Evolutionary conservation across 2,113 vertebrate species (phyloP).

Genomic region (Gadus chalcogrammus): DNA sequence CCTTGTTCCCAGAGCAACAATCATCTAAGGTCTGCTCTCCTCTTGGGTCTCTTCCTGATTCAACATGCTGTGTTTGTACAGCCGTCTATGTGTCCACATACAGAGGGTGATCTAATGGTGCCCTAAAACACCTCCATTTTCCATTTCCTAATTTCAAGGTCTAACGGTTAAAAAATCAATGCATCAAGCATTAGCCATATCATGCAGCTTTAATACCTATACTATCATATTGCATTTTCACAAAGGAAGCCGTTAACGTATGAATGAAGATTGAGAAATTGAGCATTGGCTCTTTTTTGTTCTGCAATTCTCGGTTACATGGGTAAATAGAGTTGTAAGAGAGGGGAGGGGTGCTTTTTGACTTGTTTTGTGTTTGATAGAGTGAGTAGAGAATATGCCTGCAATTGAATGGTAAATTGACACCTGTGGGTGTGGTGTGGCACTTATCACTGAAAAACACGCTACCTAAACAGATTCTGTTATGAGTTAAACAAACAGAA

Average conservation of each 20-base stretch:
- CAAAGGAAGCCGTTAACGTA: no score
- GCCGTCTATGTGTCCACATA: constrained; percentile 47
- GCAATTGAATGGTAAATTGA: background rate
- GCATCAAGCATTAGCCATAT: constrained; percentile 16
- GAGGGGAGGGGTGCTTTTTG: background rate
- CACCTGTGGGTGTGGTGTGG: constrained; percentile 9
- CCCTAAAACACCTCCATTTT: constrained; percentile 34
- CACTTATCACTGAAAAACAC: constrained; percentile 4
- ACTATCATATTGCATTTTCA: background rate
- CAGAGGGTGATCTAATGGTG: constrained; percentile 44
- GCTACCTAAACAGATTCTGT: background rate
- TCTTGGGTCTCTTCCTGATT: constrained; percentile 34
- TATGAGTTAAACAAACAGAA: constrained; percentile 3
- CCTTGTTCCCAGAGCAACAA: constrained; percentile 45
- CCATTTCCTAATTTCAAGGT: constrained; percentile 45
- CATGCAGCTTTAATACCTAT: constrained; percentile 10
- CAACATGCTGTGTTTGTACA: constrained; percentile 71
- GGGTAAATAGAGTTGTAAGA: no score
- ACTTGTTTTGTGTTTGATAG: background rate
- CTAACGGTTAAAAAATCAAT: constrained; percentile 29
- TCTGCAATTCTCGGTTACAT: no score
- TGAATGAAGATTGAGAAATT: no score
- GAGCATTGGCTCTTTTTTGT: no score
- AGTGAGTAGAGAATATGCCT: background rate
- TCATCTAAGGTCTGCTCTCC: constrained; percentile 45